Conservation (phyloP, 2,113 vertebrate species). For the Mormyrus iriodes region DNA sequence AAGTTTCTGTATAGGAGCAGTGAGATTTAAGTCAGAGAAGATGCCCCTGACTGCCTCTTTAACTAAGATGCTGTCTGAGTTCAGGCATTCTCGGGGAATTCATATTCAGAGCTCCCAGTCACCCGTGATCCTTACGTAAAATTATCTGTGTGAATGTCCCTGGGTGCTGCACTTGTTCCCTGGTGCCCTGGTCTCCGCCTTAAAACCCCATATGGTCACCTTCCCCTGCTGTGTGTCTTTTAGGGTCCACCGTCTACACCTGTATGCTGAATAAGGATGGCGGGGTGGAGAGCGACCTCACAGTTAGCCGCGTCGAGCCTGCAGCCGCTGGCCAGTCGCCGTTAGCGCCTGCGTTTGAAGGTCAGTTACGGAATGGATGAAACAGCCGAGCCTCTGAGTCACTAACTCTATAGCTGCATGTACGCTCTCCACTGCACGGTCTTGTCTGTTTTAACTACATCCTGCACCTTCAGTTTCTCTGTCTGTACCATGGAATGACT, state of each 20-base stretch:
- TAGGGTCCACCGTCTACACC: conserved; percentile 86
- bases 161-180: too few relatives aligned
- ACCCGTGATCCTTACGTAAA: background rate
- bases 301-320: conserved; percentile 75
- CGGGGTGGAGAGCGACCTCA: conserved; percentile 85
- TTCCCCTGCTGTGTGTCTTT: conserved; percentile 2
- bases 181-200: background rate
- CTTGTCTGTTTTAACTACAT: background rate
- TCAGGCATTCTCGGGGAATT: background rate
- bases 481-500: background rate
- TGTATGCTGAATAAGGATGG: conserved; percentile 88
- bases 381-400: background rate
- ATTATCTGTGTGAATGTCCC: background rate
- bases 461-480: background rate
- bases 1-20: background rate
- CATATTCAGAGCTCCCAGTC: background rate
- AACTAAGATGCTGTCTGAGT: background rate
- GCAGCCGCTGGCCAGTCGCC: conserved; percentile 48
- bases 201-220: background rate
- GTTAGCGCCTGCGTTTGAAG: conserved; percentile 74
- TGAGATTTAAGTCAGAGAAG: background rate
- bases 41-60: background rate
- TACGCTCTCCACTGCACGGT: background rate
- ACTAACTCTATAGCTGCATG: background rate
- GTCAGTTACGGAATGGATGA: conserved; percentile 50